These are phyloP conservation scores for Ormyrus thymus DNA, from an alignment of 2,888 invertebrate genomes.

Conservation along the genomic window DNA sequence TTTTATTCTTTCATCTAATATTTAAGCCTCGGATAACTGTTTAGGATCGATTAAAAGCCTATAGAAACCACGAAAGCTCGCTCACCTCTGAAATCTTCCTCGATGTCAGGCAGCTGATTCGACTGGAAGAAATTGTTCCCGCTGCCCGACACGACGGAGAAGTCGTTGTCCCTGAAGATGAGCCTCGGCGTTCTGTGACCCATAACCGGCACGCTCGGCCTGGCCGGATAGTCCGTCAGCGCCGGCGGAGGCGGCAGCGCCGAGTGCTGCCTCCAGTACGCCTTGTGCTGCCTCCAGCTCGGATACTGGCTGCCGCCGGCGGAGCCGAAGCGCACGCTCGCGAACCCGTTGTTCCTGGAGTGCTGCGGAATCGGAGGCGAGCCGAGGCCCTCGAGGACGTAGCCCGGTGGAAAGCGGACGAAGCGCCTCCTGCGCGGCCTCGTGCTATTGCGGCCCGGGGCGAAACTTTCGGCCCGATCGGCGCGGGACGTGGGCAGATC, in stretches of 20 bases:
- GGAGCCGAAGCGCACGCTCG: slow-evolving; percentile 60
- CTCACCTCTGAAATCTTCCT: slow-evolving; percentile 71
- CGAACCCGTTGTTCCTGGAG: slow-evolving; percentile 57
- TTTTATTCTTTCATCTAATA: too few species aligned
- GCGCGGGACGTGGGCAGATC: not conserved
- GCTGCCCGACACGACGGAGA: slow-evolving; percentile 64
- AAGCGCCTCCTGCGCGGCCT: slow-evolving; percentile 63
- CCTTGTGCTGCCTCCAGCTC: slow-evolving; percentile 70
- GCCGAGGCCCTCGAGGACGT: slow-evolving; percentile 62
- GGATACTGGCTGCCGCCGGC: slow-evolving; percentile 57
- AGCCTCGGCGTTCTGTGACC: slow-evolving; percentile 71
- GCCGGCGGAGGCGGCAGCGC: slow-evolving; percentile 12
- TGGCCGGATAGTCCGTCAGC: slow-evolving; percentile 56
- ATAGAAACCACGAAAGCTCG: too few species aligned
- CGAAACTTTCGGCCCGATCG: not conserved
- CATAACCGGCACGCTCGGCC: slow-evolving; percentile 63
- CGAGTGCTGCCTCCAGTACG: slow-evolving; percentile 67
- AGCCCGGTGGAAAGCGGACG: slow-evolving; percentile 67
- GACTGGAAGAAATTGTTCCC: slow-evolving; percentile 69
- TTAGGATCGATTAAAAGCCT: too few species aligned
- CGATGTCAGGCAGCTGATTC: slow-evolving; percentile 70
- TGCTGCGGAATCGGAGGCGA: slow-evolving; percentile 50
- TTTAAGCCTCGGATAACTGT: too few species aligned
- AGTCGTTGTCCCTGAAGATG: slow-evolving; percentile 72
- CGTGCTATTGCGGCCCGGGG: slow-evolving; percentile 24